Evolutionary conservation across 2,797 vertebrate genomes (phyloP).

Genomic region (Staurois parvus): DNA sequence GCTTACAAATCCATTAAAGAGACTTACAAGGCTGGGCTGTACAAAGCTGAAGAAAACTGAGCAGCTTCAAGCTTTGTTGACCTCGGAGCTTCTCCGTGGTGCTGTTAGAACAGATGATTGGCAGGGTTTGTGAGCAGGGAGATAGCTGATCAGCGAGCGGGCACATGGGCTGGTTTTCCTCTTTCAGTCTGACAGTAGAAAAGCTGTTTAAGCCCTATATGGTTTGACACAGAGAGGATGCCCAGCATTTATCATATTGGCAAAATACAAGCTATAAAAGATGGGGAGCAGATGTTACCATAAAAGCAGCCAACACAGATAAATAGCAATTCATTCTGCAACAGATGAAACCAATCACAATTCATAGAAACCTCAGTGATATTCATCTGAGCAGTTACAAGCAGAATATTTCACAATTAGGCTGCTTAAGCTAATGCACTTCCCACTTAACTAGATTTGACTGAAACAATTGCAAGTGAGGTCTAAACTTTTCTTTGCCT

Average conservation of each 20-base stretch:
- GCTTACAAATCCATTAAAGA: background rate
- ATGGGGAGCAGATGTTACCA: slow-evolving; percentile 30
- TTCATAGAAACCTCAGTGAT: slow-evolving; percentile 29
- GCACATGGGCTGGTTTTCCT: background rate
- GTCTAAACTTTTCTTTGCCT: background rate
- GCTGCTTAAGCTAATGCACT: background rate
- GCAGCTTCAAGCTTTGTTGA: background rate
- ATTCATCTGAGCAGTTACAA: slow-evolving; percentile 16
- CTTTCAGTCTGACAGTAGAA: background rate
- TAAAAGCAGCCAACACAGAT: slow-evolving; percentile 28
- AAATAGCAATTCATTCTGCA: slow-evolving; percentile 25
- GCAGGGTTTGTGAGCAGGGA: background rate
- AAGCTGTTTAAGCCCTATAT: background rate
- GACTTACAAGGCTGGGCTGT: background rate
- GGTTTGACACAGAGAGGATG: background rate
- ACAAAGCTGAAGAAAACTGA: background rate
- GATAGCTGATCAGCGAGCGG: background rate
- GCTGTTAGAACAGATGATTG: background rate
- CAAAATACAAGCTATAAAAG: slow-evolving; percentile 2
- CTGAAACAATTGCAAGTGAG: background rate
- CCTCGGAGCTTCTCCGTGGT: background rate
- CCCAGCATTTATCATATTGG: slow-evolving; percentile 2
- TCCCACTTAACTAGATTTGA: background rate
- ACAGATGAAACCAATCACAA: slow-evolving; percentile 38
- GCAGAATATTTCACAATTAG: slow-evolving; percentile 29